A percentile compares a stretch with the other conserved stretches of the same genome.
phyloP scores from a whole-genome alignment of 2,888 invertebrate genomes.

The Pterostichus niger region DNA sequence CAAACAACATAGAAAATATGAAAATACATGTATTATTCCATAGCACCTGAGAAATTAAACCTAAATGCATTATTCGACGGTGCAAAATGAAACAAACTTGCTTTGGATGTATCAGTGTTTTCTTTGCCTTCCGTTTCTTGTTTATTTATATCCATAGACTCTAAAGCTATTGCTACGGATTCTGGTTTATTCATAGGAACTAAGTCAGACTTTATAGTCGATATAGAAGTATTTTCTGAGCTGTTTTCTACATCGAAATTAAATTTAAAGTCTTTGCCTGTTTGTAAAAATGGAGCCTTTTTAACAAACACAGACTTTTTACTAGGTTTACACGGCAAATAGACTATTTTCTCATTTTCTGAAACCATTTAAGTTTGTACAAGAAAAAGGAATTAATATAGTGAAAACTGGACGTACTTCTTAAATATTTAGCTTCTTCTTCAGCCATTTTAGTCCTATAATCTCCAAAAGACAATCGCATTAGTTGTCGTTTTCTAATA shows the following conservation, averaged over 20 bases:
- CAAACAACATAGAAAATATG: slow-evolving; percentile 46
- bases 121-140: slow-evolving; percentile 69
- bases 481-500: slow-evolving; percentile 88
- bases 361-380: background rate
- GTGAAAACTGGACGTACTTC: slow-evolving; percentile 72
- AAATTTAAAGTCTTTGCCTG: slow-evolving; percentile 68
- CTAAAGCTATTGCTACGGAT: slow-evolving; percentile 70
- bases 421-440: slow-evolving; percentile 83
- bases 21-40: slow-evolving; percentile 58
- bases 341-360: slow-evolving; percentile 67
- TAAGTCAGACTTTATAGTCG: background rate
- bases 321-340: slow-evolving; percentile 68
- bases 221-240: background rate
- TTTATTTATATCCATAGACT: slow-evolving; percentile 57
- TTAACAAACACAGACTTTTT: slow-evolving; percentile 83
- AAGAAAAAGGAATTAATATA: slow-evolving; percentile 7
- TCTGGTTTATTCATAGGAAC: background rate
- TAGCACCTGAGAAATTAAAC: slow-evolving; percentile 81
- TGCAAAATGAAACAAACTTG: slow-evolving; percentile 69
- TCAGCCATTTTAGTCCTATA: slow-evolving; percentile 89
- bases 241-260: slow-evolving; percentile 57
- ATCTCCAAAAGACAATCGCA: slow-evolving; percentile 90
- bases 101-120: slow-evolving; percentile 68
- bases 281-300: slow-evolving; percentile 79
- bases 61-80: slow-evolving; percentile 79